Conservation (phyloP, 2,113 vertebrate species). For the Strigops habroptila region DNA sequence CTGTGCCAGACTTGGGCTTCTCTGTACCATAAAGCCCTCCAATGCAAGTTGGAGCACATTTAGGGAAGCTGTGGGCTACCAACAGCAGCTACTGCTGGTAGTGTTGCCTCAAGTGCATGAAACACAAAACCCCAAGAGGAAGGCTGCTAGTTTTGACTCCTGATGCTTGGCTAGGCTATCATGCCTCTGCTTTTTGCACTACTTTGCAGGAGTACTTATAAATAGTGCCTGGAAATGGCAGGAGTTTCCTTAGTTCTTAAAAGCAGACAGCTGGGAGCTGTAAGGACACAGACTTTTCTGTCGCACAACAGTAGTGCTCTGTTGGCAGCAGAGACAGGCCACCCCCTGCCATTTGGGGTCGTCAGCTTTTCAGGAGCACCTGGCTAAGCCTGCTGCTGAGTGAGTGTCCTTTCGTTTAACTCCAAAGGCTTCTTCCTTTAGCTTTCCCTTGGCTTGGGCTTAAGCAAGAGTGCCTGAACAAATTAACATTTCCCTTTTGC, state of each 20-base stretch:
- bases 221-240: background rate
- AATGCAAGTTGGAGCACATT: background rate
- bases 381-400: background rate
- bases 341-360: background rate
- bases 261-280: background rate
- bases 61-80: background rate
- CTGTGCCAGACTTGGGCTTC: background rate
- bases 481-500: background rate
- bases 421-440: background rate
- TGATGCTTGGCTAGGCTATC: background rate
- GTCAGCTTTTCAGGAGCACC: background rate
- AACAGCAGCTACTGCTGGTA: background rate
- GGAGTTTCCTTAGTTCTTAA: background rate
- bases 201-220: background rate
- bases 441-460: background rate
- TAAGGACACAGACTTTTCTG: background rate
- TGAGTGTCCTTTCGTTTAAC: background rate
- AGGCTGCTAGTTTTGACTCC: background rate
- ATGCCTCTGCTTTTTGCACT: background rate
- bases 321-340: background rate
- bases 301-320: background rate
- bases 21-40: background rate
- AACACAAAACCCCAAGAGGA: background rate
- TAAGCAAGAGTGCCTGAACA: background rate
- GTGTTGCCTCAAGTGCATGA: background rate